Evolutionary conservation across 37 sponge, comb jelly and placozoan species (phyloP).

Genomic region (Oscarella lobularis): DNA sequence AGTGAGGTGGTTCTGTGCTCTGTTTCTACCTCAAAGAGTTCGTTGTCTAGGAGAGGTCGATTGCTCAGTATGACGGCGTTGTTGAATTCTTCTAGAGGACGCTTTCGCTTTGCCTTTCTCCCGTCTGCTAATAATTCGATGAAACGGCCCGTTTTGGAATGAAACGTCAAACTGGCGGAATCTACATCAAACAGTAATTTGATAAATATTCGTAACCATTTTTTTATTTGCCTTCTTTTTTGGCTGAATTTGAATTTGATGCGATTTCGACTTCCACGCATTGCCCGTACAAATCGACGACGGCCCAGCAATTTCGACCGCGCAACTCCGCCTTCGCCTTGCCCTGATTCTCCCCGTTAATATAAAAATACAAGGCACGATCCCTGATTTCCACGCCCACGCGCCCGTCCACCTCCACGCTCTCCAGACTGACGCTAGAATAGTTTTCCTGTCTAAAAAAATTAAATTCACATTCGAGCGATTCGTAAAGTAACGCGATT

Average conservation of each 20-base stretch:
- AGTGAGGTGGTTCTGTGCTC: too few species aligned
- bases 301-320: neutral
- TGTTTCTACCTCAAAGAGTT: conserved; percentile 26
- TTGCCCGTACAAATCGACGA: neutral
- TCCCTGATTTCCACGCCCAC: neutral
- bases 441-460: neutral
- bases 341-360: neutral
- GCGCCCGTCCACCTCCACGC: neutral
- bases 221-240: neutral
- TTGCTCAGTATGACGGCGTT: conserved; percentile 10
- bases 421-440: neutral
- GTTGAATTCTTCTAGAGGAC: conserved; percentile 14
- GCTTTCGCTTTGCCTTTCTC: neutral
- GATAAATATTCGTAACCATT: too few species aligned
- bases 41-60: neutral
- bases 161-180: neutral
- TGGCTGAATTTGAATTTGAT: neutral
- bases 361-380: neutral
- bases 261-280: neutral
- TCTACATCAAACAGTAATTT: too few species aligned
- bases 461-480: too few species aligned
- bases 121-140: neutral
- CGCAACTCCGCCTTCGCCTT: neutral
- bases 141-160: neutral
- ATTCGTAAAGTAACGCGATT: too few species aligned